A percentile compares a stretch with the other conserved stretches of the same genome.
phyloP scores from a whole-genome alignment of 2,113 vertebrate species.

The Capreolus pygargus region DNA sequence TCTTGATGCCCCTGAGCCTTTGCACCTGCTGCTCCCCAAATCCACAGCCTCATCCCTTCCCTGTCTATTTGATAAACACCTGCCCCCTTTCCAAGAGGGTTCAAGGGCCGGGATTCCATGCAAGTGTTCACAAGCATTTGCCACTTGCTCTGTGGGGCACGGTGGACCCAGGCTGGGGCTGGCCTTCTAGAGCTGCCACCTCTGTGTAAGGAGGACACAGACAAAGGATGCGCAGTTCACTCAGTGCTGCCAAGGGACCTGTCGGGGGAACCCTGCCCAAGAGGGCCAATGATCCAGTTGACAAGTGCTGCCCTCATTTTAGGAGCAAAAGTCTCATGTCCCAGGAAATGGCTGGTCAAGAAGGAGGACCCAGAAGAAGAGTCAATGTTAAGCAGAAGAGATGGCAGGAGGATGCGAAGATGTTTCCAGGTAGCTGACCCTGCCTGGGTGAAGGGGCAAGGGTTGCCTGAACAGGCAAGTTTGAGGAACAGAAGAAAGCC shows the following conservation, averaged over 20 bases:
- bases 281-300: fast-evolving
- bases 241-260: too few species aligned
- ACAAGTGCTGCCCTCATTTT: neutral
- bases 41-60: neutral
- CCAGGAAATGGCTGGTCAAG: neutral
- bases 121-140: fast-evolving
- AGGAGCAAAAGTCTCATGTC: neutral
- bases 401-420: too few species aligned
- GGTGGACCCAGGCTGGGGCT: fast-evolving
- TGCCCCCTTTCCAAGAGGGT: neutral
- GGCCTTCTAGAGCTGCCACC: fast-evolving
- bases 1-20: neutral
- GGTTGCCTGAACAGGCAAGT: fast-evolving
- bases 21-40: too few species aligned
- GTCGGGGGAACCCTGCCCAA: neutral
- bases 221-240: neutral
- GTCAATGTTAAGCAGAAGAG: fast-evolving
- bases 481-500: neutral
- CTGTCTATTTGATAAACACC: neutral
- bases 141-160: fast-evolving
- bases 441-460: too few species aligned
- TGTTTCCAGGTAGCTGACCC: neutral
- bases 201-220: neutral
- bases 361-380: neutral
- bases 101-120: neutral